phyloP scores from a whole-genome alignment of 2,113 vertebrate genomes.

The Melanotaenia duboulayi region DNA sequence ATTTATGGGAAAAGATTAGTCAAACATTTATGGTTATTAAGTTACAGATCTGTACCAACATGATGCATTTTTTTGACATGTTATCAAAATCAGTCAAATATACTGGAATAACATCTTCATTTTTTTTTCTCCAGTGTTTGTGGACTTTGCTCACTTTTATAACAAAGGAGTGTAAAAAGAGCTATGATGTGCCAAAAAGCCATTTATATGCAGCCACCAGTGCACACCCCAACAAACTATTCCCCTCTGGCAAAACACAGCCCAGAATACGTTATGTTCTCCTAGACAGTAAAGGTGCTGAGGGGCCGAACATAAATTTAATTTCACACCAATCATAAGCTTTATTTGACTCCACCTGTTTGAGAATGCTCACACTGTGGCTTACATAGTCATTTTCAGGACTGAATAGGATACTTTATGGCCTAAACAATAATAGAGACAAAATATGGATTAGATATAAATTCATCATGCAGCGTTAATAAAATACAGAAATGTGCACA shows the following conservation, averaged over 20 bases:
- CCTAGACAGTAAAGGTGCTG: conserved; percentile 62
- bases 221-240: conserved; percentile 36
- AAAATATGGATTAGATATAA: conserved; percentile 74
- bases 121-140: conserved; percentile 1
- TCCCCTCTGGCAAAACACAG: conserved; percentile 49
- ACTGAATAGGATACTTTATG: conserved; percentile 58
- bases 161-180: conserved; percentile 40
- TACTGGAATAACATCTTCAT: too few species aligned
- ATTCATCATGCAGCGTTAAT: conserved; percentile 64
- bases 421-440: conserved; percentile 61
- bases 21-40: too few species aligned
- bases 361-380: conserved; percentile 62
- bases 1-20: too few species aligned
- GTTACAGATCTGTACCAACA: too few species aligned
- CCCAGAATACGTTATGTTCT: conserved; percentile 31
- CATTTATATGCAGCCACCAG: conserved; percentile 71
- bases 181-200: conserved; percentile 57
- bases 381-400: conserved; percentile 56
- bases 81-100: too few species aligned
- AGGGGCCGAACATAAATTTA: conserved; percentile 70
- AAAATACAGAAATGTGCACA: conserved; percentile 59
- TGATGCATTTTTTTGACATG: too few species aligned
- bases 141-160: conserved; percentile 10
- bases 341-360: conserved; percentile 74
- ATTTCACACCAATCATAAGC: conserved; percentile 62